These are phyloP conservation scores for Quadriops clusia DNA, from an alignment of 2,888 invertebrate species.

Conservation along the genomic window DNA sequence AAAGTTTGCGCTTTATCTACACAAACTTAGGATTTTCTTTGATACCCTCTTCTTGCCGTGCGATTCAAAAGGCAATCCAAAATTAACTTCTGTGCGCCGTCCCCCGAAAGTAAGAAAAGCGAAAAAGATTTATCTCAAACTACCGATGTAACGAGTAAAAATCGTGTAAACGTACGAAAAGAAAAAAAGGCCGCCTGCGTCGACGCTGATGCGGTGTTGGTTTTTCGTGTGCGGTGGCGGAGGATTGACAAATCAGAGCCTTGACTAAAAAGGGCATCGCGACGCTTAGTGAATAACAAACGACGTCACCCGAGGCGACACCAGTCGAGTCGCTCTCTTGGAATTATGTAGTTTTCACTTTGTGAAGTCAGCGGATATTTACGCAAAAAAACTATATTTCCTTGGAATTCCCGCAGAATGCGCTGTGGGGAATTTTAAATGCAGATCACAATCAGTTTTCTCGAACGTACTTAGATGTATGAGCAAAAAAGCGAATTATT, in stretches of 20 bases:
- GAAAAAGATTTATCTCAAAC: constrained; percentile 16
- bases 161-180: constrained; percentile 22
- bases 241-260: constrained; percentile 25
- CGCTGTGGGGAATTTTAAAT: no score
- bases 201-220: constrained; percentile 16
- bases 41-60: no score
- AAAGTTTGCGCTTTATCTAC: no score
- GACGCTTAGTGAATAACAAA: constrained; percentile 25
- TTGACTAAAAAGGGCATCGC: constrained; percentile 22
- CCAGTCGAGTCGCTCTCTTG: constrained; percentile 18
- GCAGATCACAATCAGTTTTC: no score
- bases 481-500: no score
- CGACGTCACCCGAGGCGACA: constrained; percentile 21
- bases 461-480: no score
- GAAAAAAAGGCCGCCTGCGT: constrained; percentile 19
- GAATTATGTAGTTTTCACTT: constrained; percentile 21
- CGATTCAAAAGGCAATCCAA: no score
- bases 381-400: constrained; percentile 15
- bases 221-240: constrained; percentile 22
- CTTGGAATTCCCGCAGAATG: no score
- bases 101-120: no score
- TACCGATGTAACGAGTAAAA: constrained; percentile 20
- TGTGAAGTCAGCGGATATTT: constrained; percentile 16
- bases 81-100: no score
- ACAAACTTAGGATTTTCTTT: no score